Evolutionary conservation across 2,113 vertebrate genomes (phyloP).

Genomic region (Cebus imitator): DNA sequence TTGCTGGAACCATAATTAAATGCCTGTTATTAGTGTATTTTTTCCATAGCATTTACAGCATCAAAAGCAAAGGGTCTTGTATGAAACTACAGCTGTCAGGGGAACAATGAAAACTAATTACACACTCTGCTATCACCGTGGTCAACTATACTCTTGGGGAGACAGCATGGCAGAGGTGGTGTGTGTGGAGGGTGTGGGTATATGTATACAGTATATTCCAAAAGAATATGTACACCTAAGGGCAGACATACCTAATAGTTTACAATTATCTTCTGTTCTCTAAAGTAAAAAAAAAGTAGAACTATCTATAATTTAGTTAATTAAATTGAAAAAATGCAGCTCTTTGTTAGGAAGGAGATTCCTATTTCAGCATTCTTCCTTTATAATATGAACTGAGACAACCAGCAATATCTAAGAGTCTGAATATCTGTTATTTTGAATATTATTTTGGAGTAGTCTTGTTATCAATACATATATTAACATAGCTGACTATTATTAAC

Average conservation of each 20-base stretch:
- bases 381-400: background rate
- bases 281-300: background rate
- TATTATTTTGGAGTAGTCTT: slow-evolving; percentile 18
- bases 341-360: background rate
- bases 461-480: background rate
- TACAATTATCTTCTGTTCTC: background rate
- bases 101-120: slow-evolving; percentile 88
- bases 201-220: slow-evolving; percentile 1
- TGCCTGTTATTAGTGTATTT: slow-evolving; percentile 84
- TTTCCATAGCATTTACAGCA: slow-evolving; percentile 82
- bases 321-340: background rate
- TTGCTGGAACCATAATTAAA: slow-evolving; percentile 83
- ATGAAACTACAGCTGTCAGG: slow-evolving; percentile 82
- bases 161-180: slow-evolving; percentile 61
- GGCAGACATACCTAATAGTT: background rate
- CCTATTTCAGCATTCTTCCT: background rate
- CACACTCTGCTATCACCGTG: slow-evolving; percentile 81
- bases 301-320: slow-evolving; percentile 14
- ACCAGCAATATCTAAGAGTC: background rate
- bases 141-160: slow-evolving; percentile 78
- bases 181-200: background rate
- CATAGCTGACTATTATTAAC: background rate
- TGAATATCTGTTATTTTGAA: background rate
- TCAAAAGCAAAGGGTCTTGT: slow-evolving; percentile 83
- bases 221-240: background rate